Evolutionary conservation across 2,888 invertebrate genomes (phyloP), one percentile per base, ranked within the genome.

Genomic region (Torymus aiolomorphi): DNA sequence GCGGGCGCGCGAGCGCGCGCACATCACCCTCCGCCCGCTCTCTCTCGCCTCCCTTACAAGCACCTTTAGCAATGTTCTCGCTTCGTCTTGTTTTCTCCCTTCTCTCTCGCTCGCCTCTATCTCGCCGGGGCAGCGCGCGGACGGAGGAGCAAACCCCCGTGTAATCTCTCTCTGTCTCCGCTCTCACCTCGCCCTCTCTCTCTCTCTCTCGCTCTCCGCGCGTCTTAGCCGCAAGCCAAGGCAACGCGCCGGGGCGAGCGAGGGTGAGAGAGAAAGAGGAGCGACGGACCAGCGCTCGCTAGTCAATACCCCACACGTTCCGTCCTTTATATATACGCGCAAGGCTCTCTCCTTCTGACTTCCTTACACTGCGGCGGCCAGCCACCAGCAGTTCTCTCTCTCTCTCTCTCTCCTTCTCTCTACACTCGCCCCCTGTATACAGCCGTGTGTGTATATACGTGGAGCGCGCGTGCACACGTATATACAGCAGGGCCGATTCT

Each of bases 61-160:
- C 87, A 87, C 87, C 88, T 86, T 87, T 85, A 85, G 86, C 88
- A 85, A 86, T 85, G 86, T 80, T 77, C 70, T 56, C 42, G 81
- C 81, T 76, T 71, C 62, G 66, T 84, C 76, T 76, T 71, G 31
- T 62, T 77, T 62, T 54, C 74, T 76, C 71, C 52, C 62, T 80
- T 65, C 52, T 66, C 63, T 67, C 76, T 31, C 69, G 82, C 72
- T 82, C 51, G 14, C 61, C 70, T 75, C 73, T 67, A 66, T 76
- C 79, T 71, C 74, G 66, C 57, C 63, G 24, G 69, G 42, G 54
- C 56, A 61, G 52, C 20, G 52, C 59, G 52, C 42, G 73, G 24
- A n/a, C 61, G 52, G 59, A 59, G 16, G 59, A 5, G 54, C 76
- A 62, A 70, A 59, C 72, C 67, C 72, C 72, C 59, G 63, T 72